Evolutionary conservation across 2,113 vertebrate genomes (phyloP), one percentile per base, ranked within the genome.

Genomic region (Trogon melanurus): DNA sequence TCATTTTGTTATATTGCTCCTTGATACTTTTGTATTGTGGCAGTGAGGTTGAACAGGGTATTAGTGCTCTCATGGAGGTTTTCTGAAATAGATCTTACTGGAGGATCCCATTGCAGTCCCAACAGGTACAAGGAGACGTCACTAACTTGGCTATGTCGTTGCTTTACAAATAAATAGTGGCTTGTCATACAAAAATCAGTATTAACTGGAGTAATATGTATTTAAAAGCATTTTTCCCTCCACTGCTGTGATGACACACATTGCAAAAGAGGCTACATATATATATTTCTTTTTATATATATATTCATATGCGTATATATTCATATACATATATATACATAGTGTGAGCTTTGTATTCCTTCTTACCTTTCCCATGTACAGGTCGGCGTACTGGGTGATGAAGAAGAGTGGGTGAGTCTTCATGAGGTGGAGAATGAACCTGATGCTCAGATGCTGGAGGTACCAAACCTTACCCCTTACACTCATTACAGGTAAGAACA

Each of bases 401-500:
- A 99, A 53, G 98, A 98, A 71, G 98, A 98, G 10, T 99, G 99
- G 99, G 97, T 98, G 70, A 98, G 93, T 60, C 97, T 99, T 62
- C 98, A 96, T 16, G 98, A 99, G 95, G 98, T 98, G 76, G 98
- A 99, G 74, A 99, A 99, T 32, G 98, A 99, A 60, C 98, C 99
- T 1, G 98, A 99, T 16, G 98, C 98, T 89, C 98, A 99, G 95
- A 96, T 92, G 29, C 95, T 99, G 97, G 98, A 99, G 89, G 98
- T 99, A 62, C 99, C 99, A 2, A 97, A 99, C 97, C 98, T 99
- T 92, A 98, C 96, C 4, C 99, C 99, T 2, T 99, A 99, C 92
- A 99, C 99, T 53, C 98, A 98, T 93, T 99, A 99, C 98, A 99
- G 99, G 99, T 99, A 96, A 98, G 98, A 84, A 50, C 62, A 72